Evolutionary conservation across 2,113 vertebrate species (phyloP), one percentile per base, ranked within the genome.

Genomic region (Nerophis ophidion): DNA sequence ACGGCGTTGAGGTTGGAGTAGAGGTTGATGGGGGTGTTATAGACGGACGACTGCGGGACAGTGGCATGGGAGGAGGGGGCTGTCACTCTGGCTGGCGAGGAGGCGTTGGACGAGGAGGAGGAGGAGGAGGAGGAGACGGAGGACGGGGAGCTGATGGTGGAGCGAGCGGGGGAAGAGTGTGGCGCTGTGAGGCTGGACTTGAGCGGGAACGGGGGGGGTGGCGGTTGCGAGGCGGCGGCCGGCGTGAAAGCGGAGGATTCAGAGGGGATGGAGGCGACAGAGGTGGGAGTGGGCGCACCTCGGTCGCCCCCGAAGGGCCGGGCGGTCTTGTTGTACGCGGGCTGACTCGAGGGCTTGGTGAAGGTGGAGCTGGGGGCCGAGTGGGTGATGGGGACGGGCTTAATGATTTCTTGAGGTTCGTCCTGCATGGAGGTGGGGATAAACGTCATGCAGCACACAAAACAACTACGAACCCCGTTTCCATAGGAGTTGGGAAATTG

Each of bases 241-340:
- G 94, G 94, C 59, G 92, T 93, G 85, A 98, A 98, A 87, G 95
- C 95, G 0, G 97, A 98, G 33, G 92, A 93, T 2, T 93, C 93
- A 40, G 96, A 96, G 38, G 95, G 95, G 78, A 98, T 98, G 84
- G 94, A 93, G 65, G 94, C 93, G 71, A 93, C 61, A 52, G 79
- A 55, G 5, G 81, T 50, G n/a, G 59, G 57, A 1, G 54, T 9
- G 35, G 36, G 46, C 40, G 9, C 75, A 2, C 63, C 1, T 51
- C 67, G 6, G 48, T 19, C 71, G 0, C 90, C 90, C 54, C 95
- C 96, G 68, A 99, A 98, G 0, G 97, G 95, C 68, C 93, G 90
- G 17, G 97, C 93, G 4, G 94, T 93, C 87, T 98, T 97, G 91
- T 96, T 99, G 91, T 92, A 97, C 50, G 93, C 90, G 57, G 86